A percentile compares a stretch with the other conserved stretches of the same genome.
Evolutionary conservation across 2,888 invertebrate species (phyloP).

Genomic region (Chaetoderma sp.): DNA sequence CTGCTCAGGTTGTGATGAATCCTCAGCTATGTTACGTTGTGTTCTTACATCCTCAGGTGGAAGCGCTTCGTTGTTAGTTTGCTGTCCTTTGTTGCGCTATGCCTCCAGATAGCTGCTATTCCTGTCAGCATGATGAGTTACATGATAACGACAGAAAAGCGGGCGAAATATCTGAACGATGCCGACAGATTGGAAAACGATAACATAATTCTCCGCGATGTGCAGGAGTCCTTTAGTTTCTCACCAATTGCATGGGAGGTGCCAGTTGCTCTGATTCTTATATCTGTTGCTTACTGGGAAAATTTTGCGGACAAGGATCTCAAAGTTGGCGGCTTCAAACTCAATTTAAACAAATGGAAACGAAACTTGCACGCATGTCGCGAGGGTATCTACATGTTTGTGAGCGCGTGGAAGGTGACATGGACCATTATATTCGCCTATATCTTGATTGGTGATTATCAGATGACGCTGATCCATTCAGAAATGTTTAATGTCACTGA

Average conservation of each 20-base stretch:
- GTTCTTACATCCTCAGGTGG: conserved; percentile 22
- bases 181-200: neutral
- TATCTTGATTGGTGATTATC: conserved; percentile 42
- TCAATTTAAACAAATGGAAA: conserved; percentile 47
- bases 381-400: conserved; percentile 48
- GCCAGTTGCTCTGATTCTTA: conserved; percentile 39
- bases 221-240: neutral
- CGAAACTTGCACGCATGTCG: conserved; percentile 44
- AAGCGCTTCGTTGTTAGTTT: conserved; percentile 37
- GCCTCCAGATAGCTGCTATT: conserved; percentile 48
- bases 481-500: neutral
- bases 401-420: conserved; percentile 47
- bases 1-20: too few relatives aligned
- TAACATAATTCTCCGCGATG: neutral
- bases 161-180: neutral
- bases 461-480: neutral
- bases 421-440: conserved; percentile 47
- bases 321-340: conserved; percentile 32
- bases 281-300: conserved; percentile 55
- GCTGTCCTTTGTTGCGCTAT: conserved; percentile 42
- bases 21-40: too few relatives aligned
- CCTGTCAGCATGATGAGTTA: conserved; percentile 27
- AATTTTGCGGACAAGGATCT: conserved; percentile 52
- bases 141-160: neutral
- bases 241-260: conserved; percentile 40